phyloP scores from a whole-genome alignment of 2,888 invertebrate species.

The Phorcus lineatus region DNA sequence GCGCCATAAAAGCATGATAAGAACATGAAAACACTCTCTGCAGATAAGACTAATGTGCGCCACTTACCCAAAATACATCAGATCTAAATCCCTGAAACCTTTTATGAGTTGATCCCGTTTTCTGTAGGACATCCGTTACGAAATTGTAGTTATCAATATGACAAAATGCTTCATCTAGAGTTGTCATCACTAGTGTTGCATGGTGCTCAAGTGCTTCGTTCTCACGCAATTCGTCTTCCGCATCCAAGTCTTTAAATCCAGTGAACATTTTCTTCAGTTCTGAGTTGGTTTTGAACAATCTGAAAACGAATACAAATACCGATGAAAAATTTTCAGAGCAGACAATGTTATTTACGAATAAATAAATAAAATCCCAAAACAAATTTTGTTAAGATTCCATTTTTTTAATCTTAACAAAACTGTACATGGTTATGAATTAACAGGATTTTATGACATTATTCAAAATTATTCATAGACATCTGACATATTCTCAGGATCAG shows the following conservation, averaged over 20 bases:
- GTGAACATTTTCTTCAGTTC: constrained; percentile 80
- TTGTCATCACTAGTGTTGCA: constrained; percentile 91
- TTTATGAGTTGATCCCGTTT: constrained; percentile 88
- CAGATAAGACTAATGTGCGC: too few species aligned
- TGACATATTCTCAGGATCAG: too few species aligned
- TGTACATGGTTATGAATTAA: too few species aligned
- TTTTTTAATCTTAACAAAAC: too few species aligned
- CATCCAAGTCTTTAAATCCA: constrained; percentile 85
- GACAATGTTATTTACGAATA: too few species aligned
- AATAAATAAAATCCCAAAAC: too few species aligned
- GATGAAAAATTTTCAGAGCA: too few species aligned
- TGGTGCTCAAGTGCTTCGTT: constrained; percentile 90
- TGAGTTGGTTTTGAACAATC: constrained; percentile 90
- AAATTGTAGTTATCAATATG: constrained; percentile 89
- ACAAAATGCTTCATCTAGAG: constrained; percentile 91
- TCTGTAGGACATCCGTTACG: constrained; percentile 88
- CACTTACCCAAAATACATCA: constrained; percentile 89
- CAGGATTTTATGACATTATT: too few species aligned
- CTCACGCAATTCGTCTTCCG: constrained; percentile 87
- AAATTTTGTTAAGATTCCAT: too few species aligned
- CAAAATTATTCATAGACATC: too few species aligned
- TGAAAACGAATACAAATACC: constrained; percentile 74
- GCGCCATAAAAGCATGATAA: too few species aligned
- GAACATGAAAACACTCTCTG: too few species aligned
- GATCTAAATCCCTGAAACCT: constrained; percentile 90